phyloP scores from a whole-genome alignment of 2,113 vertebrate genomes.

The Microtus richardsoni region DNA sequence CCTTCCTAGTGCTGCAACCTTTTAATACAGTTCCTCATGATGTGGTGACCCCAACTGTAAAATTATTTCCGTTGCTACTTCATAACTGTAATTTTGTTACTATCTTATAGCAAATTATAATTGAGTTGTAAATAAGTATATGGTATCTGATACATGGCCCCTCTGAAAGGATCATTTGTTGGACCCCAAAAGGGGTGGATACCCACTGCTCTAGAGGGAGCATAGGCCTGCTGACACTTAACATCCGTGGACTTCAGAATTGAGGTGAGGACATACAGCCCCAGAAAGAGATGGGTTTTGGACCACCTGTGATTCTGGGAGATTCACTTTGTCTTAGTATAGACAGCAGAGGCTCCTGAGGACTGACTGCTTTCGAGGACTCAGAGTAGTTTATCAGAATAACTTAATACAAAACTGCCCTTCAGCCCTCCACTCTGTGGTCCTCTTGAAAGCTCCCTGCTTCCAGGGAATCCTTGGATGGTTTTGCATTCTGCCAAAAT shows the following conservation, averaged over 20 bases:
- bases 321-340: background rate
- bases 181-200: no score
- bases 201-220: background rate
- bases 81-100: no score
- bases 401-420: background rate
- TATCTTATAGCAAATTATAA: no score
- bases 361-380: background rate
- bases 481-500: background rate
- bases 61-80: no score
- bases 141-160: no score
- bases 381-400: background rate
- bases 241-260: background rate
- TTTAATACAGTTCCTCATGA: no score
- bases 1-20: background rate
- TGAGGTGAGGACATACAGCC: background rate
- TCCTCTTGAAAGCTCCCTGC: no score
- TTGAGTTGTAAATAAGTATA: no score
- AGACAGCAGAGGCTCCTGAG: background rate
- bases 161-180: no score
- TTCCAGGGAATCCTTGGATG: no score
- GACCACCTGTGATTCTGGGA: background rate
- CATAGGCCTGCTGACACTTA: background rate
- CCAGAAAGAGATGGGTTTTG: background rate
- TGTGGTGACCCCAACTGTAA: no score
- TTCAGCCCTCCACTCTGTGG: no score